Percentiles rank a stretch among this genome's conserved stretches.
Evolutionary conservation across 1,140 invertebrate genomes (phyloP).

Genomic region (Drosophila truncata): DNA sequence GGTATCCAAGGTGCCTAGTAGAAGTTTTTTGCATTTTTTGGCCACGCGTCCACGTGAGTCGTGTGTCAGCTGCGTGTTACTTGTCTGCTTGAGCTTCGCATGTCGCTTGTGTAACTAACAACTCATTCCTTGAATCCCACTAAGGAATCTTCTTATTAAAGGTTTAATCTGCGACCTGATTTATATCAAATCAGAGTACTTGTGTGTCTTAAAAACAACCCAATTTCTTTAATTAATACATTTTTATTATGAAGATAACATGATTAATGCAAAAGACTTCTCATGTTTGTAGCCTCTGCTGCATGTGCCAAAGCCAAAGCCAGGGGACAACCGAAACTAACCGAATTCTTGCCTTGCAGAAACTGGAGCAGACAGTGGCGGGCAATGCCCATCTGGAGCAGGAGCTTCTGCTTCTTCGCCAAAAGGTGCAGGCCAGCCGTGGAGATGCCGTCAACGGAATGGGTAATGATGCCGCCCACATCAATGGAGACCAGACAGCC

Average conservation of each 20-base stretch:
- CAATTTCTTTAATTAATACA: constrained; percentile 2
- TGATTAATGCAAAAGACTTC: constrained; percentile 75
- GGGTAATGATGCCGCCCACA: constrained; percentile 59
- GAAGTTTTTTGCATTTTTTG: constrained; percentile 78
- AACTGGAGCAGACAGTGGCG: constrained; percentile 95
- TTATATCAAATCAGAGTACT: background rate
- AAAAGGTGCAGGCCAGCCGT: constrained; percentile 91
- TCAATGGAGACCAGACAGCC: constrained; percentile 86
- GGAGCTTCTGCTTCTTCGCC: constrained; percentile 93
- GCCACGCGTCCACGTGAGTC: constrained; percentile 11
- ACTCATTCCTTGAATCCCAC: constrained; percentile 25
- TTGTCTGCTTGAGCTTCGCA: constrained; percentile 74
- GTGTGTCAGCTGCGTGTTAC: constrained; percentile 34
- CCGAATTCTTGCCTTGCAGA: constrained; percentile 86
- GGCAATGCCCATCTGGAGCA: constrained; percentile 95
- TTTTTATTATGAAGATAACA: constrained; percentile 3
- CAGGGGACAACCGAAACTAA: constrained; percentile 16
- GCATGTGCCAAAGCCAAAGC: constrained; percentile 55
- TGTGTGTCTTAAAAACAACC: constrained; percentile 1
- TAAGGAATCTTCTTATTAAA: background rate
- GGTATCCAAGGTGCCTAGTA: constrained; percentile 87
- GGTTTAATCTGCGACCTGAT: background rate
- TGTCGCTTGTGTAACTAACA: constrained; percentile 80
- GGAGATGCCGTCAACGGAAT: constrained; percentile 35
- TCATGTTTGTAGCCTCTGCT: constrained; percentile 54